Evolutionary conservation across 2,797 vertebrate species (phyloP).

Genomic region (Naso thynnoides): DNA sequence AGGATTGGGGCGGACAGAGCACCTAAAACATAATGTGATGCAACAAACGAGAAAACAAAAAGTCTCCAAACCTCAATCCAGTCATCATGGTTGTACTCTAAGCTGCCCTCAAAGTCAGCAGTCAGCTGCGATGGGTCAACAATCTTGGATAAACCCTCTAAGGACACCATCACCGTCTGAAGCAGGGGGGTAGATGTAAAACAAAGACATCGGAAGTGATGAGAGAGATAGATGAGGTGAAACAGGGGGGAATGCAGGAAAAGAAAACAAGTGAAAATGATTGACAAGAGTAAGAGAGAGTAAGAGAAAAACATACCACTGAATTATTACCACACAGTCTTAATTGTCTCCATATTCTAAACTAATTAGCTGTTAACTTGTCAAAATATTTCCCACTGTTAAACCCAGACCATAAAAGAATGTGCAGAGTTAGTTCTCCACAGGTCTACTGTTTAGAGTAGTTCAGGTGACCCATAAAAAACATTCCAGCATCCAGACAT

Average conservation of each 20-base stretch:
- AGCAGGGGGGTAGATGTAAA: not conserved
- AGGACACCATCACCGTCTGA: slow-evolving; percentile 98
- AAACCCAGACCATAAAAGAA: slow-evolving; percentile 50
- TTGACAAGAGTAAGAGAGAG: not conserved
- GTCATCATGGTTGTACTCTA: slow-evolving; percentile 98
- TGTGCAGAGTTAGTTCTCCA: slow-evolving; percentile 37
- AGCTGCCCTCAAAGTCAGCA: slow-evolving; percentile 95
- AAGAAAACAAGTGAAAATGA: not conserved
- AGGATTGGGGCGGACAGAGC: too few relatives aligned
- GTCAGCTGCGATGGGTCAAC: slow-evolving; percentile 98
- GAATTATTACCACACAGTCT: slow-evolving; percentile 5
- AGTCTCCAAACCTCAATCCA: slow-evolving; percentile 95
- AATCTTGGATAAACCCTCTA: slow-evolving; percentile 98
- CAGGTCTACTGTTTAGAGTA: slow-evolving; percentile 50
- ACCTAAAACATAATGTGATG: too few relatives aligned
- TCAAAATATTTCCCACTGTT: slow-evolving; percentile 40
- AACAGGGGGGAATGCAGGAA: not conserved
- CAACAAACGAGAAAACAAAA: not conserved
- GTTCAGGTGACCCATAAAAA: slow-evolving; percentile 30
- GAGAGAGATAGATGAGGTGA: not conserved
- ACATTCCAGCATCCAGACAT: slow-evolving; percentile 54
- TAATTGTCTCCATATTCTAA: slow-evolving; percentile 13
- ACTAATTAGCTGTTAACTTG: slow-evolving; percentile 16
- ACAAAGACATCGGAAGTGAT: not conserved
- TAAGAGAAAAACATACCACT: not conserved